Conservation (phyloP, 2,888 invertebrate genomes). For the Schrankia costaestrigalis region DNA sequence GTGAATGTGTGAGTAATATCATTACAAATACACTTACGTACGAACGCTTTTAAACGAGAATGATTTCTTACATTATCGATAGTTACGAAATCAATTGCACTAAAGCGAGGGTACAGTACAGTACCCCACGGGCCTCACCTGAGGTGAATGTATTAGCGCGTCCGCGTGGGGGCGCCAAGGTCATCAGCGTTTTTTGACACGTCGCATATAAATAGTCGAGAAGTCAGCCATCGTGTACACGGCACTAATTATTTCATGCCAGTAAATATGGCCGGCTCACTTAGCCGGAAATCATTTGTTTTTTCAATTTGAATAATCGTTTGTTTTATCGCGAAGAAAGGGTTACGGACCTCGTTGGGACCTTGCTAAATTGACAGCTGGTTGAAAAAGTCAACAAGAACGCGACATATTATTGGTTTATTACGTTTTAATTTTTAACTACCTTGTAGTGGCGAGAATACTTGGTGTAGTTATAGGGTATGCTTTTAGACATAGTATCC, state of each 20-base stretch:
- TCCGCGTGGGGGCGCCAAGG: constrained; percentile 78
- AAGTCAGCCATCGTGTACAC: constrained; percentile 48
- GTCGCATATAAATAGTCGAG: constrained; percentile 68
- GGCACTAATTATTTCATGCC: constrained; percentile 63
- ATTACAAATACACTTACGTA: too few species aligned
- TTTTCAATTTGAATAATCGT: constrained; percentile 63
- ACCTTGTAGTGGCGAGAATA: too few species aligned
- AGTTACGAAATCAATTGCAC: constrained; percentile 33
- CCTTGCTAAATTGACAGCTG: constrained; percentile 38
- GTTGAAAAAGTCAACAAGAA: constrained; percentile 16
- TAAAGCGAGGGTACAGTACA: constrained; percentile 35
- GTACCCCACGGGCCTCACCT: constrained; percentile 69
- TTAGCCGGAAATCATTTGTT: constrained; percentile 73
- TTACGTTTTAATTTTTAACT: constrained; percentile 13
- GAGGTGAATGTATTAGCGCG: constrained; percentile 73
- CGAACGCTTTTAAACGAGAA: too few species aligned
- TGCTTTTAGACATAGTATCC: too few species aligned
- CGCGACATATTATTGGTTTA: constrained; percentile 15
- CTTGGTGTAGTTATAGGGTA: too few species aligned
- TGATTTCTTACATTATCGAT: constrained; percentile 10
- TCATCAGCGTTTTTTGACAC: constrained; percentile 78
- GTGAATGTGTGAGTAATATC: too few species aligned
- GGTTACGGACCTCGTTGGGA: constrained; percentile 57
- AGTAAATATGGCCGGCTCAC: constrained; percentile 42
- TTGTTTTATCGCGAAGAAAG: constrained; percentile 52